Evolutionary conservation across 2,797 vertebrate genomes (phyloP).

Genomic region (Tamandua tetradactyla): DNA sequence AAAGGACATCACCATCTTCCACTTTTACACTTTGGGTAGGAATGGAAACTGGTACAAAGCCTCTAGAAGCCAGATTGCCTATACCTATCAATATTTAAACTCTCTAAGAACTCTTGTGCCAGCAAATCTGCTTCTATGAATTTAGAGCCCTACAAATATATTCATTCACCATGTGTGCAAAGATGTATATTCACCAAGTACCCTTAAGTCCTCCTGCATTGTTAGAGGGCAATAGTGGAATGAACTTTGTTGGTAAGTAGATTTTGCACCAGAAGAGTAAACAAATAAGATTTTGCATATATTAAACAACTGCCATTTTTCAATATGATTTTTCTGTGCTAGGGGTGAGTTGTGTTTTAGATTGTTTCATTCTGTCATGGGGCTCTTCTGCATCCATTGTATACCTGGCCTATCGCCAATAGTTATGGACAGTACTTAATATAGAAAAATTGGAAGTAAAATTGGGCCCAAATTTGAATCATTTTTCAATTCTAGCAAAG

Average conservation of each 20-base stretch:
- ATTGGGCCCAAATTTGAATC: neutral
- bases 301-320: neutral
- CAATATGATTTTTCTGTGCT: neutral
- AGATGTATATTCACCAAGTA: neutral
- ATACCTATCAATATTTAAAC: slow-evolving; percentile 1
- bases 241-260: neutral
- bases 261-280: neutral
- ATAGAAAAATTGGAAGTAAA: slow-evolving; percentile 25
- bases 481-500: neutral
- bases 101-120: neutral
- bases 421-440: neutral
- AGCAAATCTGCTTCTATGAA: slow-evolving; percentile 14
- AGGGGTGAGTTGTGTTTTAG: neutral
- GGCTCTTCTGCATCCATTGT: neutral
- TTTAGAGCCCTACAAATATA: slow-evolving; percentile 6
- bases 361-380: neutral
- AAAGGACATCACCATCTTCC: neutral
- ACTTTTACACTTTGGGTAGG: neutral
- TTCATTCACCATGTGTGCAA: neutral
- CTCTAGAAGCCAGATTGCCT: neutral
- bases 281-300: neutral
- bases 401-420: neutral
- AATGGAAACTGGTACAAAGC: neutral
- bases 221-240: neutral
- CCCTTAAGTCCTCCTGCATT: neutral